Conservation (phyloP, 2,888 invertebrate genomes). For the Podabrus alpinus region DNA sequence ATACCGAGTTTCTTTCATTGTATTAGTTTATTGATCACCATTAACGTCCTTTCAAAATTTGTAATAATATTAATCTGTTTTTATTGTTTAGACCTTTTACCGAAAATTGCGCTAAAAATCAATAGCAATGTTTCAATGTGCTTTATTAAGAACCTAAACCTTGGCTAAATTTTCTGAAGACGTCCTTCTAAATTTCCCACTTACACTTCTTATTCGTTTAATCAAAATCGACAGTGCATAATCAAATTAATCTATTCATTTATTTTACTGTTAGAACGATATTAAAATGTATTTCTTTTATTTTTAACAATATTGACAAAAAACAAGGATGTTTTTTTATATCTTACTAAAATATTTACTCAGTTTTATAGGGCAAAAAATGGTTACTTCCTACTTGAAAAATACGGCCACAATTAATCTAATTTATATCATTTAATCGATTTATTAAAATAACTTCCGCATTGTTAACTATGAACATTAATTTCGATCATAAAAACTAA, state of each 20-base stretch:
- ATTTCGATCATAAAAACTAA: neutral
- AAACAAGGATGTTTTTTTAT: neutral
- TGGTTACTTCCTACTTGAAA: neutral
- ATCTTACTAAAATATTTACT: neutral
- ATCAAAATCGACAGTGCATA: neutral
- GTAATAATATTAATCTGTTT: neutral
- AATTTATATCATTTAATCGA: neutral
- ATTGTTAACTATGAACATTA: neutral
- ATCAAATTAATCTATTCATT: neutral
- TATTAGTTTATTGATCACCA: neutral
- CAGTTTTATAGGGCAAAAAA: neutral
- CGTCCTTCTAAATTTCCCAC: neutral
- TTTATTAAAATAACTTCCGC: neutral
- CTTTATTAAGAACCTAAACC: neutral
- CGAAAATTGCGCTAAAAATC: neutral
- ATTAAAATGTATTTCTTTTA: neutral
- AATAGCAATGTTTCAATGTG: neutral
- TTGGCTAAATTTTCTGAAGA: neutral
- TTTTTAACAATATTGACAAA: neutral
- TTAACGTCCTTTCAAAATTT: neutral
- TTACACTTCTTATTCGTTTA: neutral
- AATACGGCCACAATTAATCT: neutral
- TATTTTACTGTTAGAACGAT: neutral
- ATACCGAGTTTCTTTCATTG: neutral
- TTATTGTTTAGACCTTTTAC: neutral